Percentiles rank a stretch among this genome's conserved stretches.
These are phyloP conservation scores for Lissocephala sabroskyi DNA, from an alignment of 2,888 invertebrate species.

Conservation along the genomic window DNA sequence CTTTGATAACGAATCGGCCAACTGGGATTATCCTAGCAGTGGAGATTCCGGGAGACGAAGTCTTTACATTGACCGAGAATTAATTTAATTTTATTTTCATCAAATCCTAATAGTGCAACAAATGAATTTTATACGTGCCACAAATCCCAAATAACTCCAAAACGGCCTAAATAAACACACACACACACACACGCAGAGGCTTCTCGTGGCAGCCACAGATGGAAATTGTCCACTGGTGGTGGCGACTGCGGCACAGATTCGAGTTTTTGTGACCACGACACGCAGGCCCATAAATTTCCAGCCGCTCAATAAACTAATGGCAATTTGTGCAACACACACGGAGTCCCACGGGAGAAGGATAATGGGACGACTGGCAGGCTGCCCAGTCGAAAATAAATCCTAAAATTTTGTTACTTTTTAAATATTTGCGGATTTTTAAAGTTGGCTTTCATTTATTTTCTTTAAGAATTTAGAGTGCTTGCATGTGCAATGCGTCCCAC, in stretches of 20 bases:
- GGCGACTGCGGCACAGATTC: conserved; percentile 51
- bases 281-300: conserved; percentile 50
- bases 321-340: conserved; percentile 55
- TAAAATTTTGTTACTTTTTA: too few species aligned
- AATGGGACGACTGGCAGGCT: too few species aligned
- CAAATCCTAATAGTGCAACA: conserved; percentile 58
- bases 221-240: conserved; percentile 16
- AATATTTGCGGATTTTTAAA: too few species aligned
- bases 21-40: too few species aligned
- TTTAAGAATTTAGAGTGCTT: too few species aligned
- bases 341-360: too few species aligned
- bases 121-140: conserved; percentile 60
- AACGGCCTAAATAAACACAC: not conserved
- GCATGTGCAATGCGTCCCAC: not conserved
- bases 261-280: conserved; percentile 50
- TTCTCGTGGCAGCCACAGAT: conserved; percentile 24
- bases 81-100: conserved; percentile 63
- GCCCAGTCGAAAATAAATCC: too few species aligned
- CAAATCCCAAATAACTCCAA: conserved; percentile 39
- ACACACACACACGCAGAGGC: not conserved
- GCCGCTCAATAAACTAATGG: conserved; percentile 60
- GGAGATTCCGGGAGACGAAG: conserved; percentile 50
- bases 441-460: too few species aligned
- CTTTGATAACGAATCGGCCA: too few species aligned
- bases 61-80: too few species aligned